Evolutionary conservation across 2,113 vertebrate species (phyloP), one percentile per base, ranked within the genome.

Genomic region (Callospermophilus lateralis): DNA sequence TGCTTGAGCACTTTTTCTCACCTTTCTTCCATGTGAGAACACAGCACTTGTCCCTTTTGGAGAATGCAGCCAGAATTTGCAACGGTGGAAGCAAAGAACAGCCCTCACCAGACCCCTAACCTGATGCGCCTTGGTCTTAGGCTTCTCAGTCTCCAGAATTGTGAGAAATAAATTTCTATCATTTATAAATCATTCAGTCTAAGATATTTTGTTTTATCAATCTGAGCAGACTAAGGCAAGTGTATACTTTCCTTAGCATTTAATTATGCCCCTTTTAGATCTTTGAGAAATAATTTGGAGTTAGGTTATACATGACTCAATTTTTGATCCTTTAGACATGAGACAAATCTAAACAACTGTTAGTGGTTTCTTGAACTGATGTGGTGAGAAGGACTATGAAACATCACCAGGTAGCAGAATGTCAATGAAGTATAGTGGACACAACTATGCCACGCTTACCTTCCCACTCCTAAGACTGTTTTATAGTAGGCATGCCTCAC

Each of bases 371-470:
- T 65, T 39, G 51, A 70, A 68, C 13, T 39, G 3, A 26, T 86
- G 37, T 48, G 37, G 45, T 58, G 16, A 90, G n/a, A 63, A 87
- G 16, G 28, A 51, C 51, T 16, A 22, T 51, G 51, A 42, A 63
- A 17, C 32, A 13, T 73, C 30, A 16, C 4, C 53, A 78, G n/a
- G 3, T 32, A 8, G 37, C 32, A n/a, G 15, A 9, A 45, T 20
- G 8, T 16, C 17, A 8, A 20, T 20, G n/a, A 42, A 11, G 4
- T 4, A 0, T 0, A 11, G 3, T 1, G 9, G 24, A 37, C 24
- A 10, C 30, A 30, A 12, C 0, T 19, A 0, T 20, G 2, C 20
- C 24, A 13, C 34, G 61, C 17, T 45, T 63, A 45, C 24, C 26
- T 28, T 73, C 51, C 15, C 26, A 24, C 26, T 32, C 6, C 42